Conservation (phyloP, 2,113 vertebrate genomes). For the Vicugna pacos region DNA sequence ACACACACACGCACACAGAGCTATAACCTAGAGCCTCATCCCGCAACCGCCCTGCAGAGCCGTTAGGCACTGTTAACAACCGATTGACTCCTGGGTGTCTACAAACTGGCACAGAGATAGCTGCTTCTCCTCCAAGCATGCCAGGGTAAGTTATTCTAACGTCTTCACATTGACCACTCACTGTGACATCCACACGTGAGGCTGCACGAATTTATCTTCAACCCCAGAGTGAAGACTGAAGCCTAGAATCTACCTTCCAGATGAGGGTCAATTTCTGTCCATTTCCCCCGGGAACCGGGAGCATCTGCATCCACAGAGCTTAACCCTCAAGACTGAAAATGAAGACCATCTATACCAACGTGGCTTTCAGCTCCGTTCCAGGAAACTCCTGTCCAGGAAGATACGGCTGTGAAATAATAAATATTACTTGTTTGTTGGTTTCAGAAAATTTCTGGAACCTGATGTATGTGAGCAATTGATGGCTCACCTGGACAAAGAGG, state of each 20-base stretch:
- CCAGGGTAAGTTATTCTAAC: neutral
- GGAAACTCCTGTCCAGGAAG: neutral
- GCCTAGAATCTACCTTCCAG: rapidly evolving
- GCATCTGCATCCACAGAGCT: neutral
- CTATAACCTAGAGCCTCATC: rapidly evolving
- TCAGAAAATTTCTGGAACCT: neutral
- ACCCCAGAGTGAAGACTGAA: rapidly evolving
- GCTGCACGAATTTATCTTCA: neutral
- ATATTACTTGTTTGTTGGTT: neutral
- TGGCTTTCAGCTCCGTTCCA: rapidly evolving
- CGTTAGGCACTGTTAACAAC: neutral
- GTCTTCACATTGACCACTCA: neutral
- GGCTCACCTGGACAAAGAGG: neutral
- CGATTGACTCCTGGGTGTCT: rapidly evolving
- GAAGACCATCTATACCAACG: too few relatives aligned
- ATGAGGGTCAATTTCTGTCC: neutral
- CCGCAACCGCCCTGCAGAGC: neutral
- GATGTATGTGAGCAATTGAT: rapidly evolving
- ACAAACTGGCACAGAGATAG: neutral
- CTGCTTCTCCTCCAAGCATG: neutral
- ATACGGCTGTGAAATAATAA: rapidly evolving
- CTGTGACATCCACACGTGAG: rapidly evolving
- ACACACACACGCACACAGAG: neutral
- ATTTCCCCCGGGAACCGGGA: neutral
- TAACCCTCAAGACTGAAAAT: neutral